A percentile compares a stretch with the other conserved stretches of the same genome.
Conservation (phyloP, 2,797 vertebrate species). For the Eulemur mongoz region DNA sequence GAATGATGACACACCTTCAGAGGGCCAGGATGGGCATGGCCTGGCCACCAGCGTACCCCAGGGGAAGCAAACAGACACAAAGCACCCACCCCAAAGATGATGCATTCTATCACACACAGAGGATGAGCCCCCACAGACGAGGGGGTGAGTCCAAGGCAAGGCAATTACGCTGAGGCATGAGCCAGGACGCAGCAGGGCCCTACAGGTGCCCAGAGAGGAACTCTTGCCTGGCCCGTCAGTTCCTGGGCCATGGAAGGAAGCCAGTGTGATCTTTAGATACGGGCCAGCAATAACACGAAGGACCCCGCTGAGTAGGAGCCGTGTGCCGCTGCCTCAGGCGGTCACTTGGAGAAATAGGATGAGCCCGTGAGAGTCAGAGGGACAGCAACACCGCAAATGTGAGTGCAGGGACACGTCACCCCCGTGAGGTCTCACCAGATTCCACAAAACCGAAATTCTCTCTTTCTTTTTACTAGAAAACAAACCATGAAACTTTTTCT, state of each 20-base stretch:
- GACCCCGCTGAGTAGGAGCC: background rate
- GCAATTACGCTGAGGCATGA: too few species aligned
- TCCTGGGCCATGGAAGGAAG: background rate
- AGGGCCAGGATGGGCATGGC: background rate
- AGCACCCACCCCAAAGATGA: background rate
- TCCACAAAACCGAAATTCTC: background rate
- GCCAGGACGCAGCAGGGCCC: background rate
- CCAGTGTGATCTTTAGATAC: background rate
- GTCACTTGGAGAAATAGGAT: background rate
- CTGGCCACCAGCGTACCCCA: background rate
- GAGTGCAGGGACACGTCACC: too few species aligned
- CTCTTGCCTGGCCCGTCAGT: background rate
- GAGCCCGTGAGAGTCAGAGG: background rate
- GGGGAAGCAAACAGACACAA: background rate
- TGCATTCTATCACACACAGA: background rate
- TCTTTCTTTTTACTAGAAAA: background rate
- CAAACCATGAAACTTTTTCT: background rate
- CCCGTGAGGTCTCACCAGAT: background rate
- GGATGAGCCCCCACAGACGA: background rate
- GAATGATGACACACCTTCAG: background rate
- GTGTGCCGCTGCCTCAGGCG: background rate
- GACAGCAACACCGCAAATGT: background rate
- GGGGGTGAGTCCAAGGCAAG: fast-evolving
- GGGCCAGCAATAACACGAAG: background rate
- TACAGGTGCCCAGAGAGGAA: background rate